phyloP scores from a whole-genome alignment of 2,797 vertebrate species.

The Acropternis orthonyx region DNA sequence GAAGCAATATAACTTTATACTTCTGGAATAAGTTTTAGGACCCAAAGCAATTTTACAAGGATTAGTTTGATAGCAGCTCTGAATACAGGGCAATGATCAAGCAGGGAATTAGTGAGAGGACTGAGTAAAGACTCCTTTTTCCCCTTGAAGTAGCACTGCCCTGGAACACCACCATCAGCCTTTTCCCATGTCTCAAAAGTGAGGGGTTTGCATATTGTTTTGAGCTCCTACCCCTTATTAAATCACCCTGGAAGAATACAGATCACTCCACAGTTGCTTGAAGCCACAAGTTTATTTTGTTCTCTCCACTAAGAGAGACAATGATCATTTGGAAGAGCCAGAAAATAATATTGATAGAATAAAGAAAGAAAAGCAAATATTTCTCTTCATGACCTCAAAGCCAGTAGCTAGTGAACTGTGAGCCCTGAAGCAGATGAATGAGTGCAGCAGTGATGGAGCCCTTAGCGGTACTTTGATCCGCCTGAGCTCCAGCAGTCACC shows the following conservation, averaged over 20 bases:
- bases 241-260: neutral
- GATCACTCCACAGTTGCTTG: accelerated
- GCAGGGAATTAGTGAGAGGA: neutral
- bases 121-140: neutral
- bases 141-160: neutral
- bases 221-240: neutral
- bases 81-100: neutral
- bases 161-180: neutral
- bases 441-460: neutral
- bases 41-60: neutral
- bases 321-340: neutral
- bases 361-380: neutral
- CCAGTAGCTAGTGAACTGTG: neutral
- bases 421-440: neutral
- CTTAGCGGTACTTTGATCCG: neutral
- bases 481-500: neutral
- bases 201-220: neutral
- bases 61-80: neutral
- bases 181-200: neutral
- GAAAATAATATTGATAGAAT: neutral
- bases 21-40: neutral
- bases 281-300: neutral
- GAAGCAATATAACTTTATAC: neutral
- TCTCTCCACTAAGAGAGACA: neutral
- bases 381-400: neutral